Evolutionary conservation across 2,113 vertebrate genomes (phyloP).

Genomic region (Syrrhaptes paradoxus): DNA sequence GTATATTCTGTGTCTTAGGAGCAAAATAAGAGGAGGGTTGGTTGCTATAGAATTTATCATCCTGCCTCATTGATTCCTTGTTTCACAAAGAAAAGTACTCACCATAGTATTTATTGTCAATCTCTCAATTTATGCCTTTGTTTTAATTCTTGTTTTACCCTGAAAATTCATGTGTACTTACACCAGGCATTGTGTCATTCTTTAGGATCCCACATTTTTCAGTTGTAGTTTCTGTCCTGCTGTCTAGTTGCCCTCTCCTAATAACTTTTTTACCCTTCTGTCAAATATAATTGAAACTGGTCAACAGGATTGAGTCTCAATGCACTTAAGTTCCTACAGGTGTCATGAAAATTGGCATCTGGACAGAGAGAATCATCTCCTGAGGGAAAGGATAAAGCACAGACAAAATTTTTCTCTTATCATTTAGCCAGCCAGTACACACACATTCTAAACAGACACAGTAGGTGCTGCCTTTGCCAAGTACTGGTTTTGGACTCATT

Average conservation of each 20-base stretch:
- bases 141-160: not conserved
- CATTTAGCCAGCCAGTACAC: not conserved
- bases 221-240: not conserved
- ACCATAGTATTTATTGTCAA: not conserved
- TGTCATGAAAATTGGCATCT: not conserved
- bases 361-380: not conserved
- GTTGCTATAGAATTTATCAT: not conserved
- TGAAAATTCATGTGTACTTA: not conserved
- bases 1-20: not conserved
- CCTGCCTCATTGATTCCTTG: not conserved
- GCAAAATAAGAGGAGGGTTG: not conserved
- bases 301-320: not conserved
- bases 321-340: not conserved
- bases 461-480: not conserved
- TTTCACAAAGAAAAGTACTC: not conserved
- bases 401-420: not conserved
- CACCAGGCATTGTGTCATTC: not conserved
- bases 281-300: conserved; percentile 11
- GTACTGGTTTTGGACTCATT: not conserved
- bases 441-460: not conserved
- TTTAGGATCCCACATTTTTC: not conserved
- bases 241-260: not conserved
- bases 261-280: not conserved
- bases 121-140: not conserved
- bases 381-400: not conserved